Base-by-base conservation (phyloP, 2,888 invertebrate genomes). In the Eilema caniola region DNA sequence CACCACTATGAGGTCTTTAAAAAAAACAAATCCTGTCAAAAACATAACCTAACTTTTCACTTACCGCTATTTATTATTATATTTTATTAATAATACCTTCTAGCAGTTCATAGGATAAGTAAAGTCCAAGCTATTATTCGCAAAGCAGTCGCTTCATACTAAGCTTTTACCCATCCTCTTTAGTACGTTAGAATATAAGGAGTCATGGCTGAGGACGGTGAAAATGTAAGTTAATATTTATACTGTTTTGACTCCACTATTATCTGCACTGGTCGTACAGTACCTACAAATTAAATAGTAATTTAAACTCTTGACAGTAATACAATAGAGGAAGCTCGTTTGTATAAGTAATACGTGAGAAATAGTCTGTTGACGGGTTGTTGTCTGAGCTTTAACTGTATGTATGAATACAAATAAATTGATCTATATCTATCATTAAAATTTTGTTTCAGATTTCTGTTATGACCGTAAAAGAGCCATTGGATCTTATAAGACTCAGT, bases 401-500 rank as follows among this genome's bases (percentile, higher is more conserved):
- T 3, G 3, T 41, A 20, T 47, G 20, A 7, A 47, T n/a, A n/a
- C n/a, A 53, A 53, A 12, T 59, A 59, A 59, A 3, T 59, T 59
- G 24, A 23, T n/a, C 10, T 23, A 56, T 23, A n/a, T n/a, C n/a
- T 56, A 56, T 3, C 41, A 41, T 56, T 11, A 8, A 7, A 56
- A 4, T 3, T 66, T 63, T 61, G 91, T 93, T 71, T 96, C 87
- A 98, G 98, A 96, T 97, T 64, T 97, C 98, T 77, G 97, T 98
- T 41, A 97, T 98, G 90, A 98, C 98, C 67, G 98, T 99, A 0
- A 99, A 99, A 91, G 99, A 99, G 90, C 99, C 99, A 0, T 95
- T 99, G 62, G 99, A 99, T 95, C 96, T 99, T 66, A 98, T 99
- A 78, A 97, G 99, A 74, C 96, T 99, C 16, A 99, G 99, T 95